phyloP scores from a whole-genome alignment of 2,113 vertebrate species.

The Tympanuchus pallidicinctus region DNA sequence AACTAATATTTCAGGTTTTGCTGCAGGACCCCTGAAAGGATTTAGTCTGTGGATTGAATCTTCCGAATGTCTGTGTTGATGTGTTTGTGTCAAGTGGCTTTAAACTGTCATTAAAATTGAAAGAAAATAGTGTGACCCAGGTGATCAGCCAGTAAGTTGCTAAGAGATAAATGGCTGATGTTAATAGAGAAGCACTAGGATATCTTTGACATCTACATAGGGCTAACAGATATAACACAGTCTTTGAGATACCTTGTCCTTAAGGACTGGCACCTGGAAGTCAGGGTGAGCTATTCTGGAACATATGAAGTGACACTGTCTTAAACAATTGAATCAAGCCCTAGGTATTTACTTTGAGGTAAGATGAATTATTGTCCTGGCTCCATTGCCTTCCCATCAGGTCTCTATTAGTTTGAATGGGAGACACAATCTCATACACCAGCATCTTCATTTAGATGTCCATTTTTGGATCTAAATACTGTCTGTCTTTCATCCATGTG shows the following conservation, averaged over 20 bases:
- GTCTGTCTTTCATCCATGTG: not conserved
- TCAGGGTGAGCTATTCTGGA: not conserved
- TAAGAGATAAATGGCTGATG: not conserved
- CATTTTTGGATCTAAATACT: not conserved
- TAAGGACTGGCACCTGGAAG: not conserved
- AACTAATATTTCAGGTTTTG: not conserved
- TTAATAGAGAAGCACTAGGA: not conserved
- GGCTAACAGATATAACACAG: not conserved
- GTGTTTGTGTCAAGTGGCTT: not conserved
- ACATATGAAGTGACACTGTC: not conserved
- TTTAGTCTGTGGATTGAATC: not conserved
- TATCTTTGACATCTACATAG: not conserved
- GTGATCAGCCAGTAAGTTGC: not conserved
- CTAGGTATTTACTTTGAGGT: not conserved
- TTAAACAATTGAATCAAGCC: not conserved
- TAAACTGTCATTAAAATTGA: not conserved
- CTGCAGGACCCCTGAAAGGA: not conserved
- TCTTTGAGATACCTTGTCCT: not conserved
- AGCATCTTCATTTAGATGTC: not conserved
- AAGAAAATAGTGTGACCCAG: not conserved
- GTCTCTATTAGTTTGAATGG: not conserved
- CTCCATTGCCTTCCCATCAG: not conserved
- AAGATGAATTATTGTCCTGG: fast-evolving
- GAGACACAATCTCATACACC: fast-evolving
- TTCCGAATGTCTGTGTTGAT: not conserved